phyloP scores from a whole-genome alignment of 2,797 vertebrate genomes.

The Nannoperca australis region DNA sequence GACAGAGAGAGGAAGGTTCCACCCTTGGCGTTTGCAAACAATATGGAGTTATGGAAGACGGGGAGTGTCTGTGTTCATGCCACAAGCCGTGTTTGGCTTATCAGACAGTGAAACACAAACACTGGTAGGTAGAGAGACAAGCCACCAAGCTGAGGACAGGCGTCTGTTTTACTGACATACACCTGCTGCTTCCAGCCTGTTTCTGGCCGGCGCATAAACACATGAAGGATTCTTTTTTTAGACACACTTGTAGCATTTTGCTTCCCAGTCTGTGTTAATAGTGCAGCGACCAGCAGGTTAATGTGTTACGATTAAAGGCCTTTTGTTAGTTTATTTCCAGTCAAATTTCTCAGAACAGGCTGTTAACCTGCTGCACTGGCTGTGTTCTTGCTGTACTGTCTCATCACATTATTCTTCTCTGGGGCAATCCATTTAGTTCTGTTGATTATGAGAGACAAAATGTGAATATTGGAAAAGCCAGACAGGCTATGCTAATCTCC shows the following conservation, averaged over 20 bases:
- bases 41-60: slow-evolving; percentile 71
- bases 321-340: slow-evolving; percentile 1
- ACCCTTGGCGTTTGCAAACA: slow-evolving; percentile 76
- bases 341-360: background rate
- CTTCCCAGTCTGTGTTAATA: background rate
- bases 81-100: background rate
- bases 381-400: slow-evolving; percentile 3
- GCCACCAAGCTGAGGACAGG: slow-evolving; percentile 10
- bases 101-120: slow-evolving; percentile 21
- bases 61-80: slow-evolving; percentile 35
- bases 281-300: background rate
- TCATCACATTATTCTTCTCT: slow-evolving; percentile 4
- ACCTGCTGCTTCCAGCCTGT: slow-evolving; percentile 17
- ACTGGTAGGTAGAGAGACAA: slow-evolving; percentile 10
- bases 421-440: slow-evolving; percentile 35
- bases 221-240: slow-evolving; percentile 29
- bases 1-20: slow-evolving; percentile 85
- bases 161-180: slow-evolving; percentile 37
- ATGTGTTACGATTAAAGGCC: background rate
- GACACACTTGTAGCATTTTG: slow-evolving; percentile 3
- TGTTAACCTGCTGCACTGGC: slow-evolving; percentile 8
- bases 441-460: slow-evolving; percentile 17
- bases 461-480: slow-evolving; percentile 24
- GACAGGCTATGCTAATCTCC: slow-evolving; percentile 11
- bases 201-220: slow-evolving; percentile 3